Base-by-base conservation (phyloP, 2,888 invertebrate genomes). In the Andrena marginata region DNA sequence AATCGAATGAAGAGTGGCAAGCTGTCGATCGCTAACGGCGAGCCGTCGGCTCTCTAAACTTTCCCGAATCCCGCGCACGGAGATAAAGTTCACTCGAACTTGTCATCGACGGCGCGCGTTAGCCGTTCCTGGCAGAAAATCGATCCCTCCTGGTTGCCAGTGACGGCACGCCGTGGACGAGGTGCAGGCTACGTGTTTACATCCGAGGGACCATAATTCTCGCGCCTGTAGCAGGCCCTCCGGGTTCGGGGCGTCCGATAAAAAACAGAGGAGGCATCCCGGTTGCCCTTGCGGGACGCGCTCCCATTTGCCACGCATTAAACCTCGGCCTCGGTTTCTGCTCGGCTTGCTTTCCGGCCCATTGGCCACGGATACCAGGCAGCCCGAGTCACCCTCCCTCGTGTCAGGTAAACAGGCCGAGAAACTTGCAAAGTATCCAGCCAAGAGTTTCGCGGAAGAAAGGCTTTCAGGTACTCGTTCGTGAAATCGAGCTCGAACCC, bases 351-450 rank as follows among this genome's bases (percentile, higher is more conserved):
- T 91, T 92, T 92, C 92, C 93, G 86, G 92, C 86, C 92, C 93
- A 93, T 93, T 93, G 93, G 92, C 92, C 90, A 73, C 82, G 85
- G 82, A 82, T 77, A 85, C 85, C n/a, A 84, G 86, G 89, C 82
- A 81, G 81, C 71, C 42, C 1, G 83, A 86, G 86, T 86, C 88
- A 85, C 84, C 86, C 84, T 70, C 81, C 83, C 80, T 69, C 84
- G 83, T 88, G 86, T 88, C 92, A 92, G 92, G 93, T 92, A 93
- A 93, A 92, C 91, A 93, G 90, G 90, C 79, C 89, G 90, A 83
- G 89, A 88, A 91, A 92, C 92, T 93, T 89, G 93, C 91, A 91
- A 92, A 93, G 91, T 91, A 91, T 91, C 89, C 90, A 42, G 85
- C 87, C 87, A 89, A 91, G 90, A 89, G 88, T 89, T 73, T 67